Base-by-base conservation (phyloP, 2,113 vertebrate species). In the Lepidothrix coronata region DNA sequence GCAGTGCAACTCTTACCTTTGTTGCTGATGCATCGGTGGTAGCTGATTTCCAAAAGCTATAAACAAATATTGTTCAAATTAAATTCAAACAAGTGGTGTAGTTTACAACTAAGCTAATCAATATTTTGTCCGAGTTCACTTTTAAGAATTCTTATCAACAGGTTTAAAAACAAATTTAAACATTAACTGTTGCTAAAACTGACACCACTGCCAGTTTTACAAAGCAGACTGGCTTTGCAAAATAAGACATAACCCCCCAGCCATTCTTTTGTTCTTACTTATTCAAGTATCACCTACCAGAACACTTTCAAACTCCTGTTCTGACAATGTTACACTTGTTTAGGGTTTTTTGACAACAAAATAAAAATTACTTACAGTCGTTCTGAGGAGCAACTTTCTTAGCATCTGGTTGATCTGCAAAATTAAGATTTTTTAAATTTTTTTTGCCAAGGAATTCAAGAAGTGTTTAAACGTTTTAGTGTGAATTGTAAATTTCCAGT, bases 351-450 rank as follows among this genome's bases (percentile, higher is more conserved):
- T 58, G 12, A 19, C 68, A 96, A 83, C 30, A 89, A 96, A 95
- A 93, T 92, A 86, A 91, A 95, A 93, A 41, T 81, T 97, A 98
- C 99, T 99, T 98, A 99, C 99, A 99, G 93, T 99, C 99, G 96
- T 98, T 99, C 82, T 98, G 98, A 94, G 99, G 99, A 77, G 99
- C 99, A 95, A 99, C 98, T 98, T 99, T 99, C 98, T 99, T 99
- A 82, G 99, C 99, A 97, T 99, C 99, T 96, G 99, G 99, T 97
- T 99, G 99, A 98, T 99, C 99, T 99, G 98, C 48, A 98, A 98
- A 98, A 98, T 97, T 97, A 98, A 98, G 89, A 93, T 86, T 90
- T 96, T 97, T 96, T 7, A 84, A 97, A 68, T 89, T 95, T 97
- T 97, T 94, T 97, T 95, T 71, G 88, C 89, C 73, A 87, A 67